Evolutionary conservation across 1,140 invertebrate species (phyloP).

Genomic region (Papilio polyxenes): DNA sequence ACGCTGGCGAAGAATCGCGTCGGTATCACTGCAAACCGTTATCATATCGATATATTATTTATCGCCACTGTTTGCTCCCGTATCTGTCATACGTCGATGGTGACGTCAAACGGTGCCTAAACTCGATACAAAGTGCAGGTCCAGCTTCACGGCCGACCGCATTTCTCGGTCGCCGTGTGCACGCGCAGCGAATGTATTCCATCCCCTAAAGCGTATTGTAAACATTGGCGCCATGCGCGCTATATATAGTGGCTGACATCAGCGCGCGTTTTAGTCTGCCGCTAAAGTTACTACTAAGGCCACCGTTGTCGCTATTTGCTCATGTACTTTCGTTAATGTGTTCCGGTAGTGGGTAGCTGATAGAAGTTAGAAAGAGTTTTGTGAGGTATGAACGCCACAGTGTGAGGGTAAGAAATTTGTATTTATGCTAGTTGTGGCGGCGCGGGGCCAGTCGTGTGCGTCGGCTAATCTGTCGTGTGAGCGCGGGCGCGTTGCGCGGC

Average conservation of each 20-base stretch:
- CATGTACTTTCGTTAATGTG: not conserved
- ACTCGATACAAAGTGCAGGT: conserved; percentile 13
- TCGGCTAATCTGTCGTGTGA: conserved; percentile 63
- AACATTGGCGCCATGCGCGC: conserved; percentile 59
- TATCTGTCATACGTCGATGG: conserved; percentile 63
- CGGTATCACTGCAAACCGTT: conserved; percentile 67
- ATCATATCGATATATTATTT: conserved; percentile 59
- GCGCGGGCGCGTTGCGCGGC: conserved; percentile 39
- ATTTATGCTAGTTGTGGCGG: conserved; percentile 40
- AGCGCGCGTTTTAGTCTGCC: conserved; percentile 54
- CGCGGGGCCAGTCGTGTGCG: not conserved
- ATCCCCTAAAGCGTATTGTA: conserved; percentile 57
- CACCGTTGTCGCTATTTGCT: conserved; percentile 37
- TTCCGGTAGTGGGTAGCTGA: not conserved
- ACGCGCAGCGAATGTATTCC: conserved; percentile 35
- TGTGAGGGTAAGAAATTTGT: conserved; percentile 3
- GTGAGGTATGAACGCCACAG: not conserved
- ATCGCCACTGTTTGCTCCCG: conserved; percentile 72
- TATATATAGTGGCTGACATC: conserved; percentile 67
- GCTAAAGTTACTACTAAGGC: conserved; percentile 56
- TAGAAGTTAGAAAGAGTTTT: not conserved
- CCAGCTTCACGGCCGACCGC: not conserved
- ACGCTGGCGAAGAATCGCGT: conserved; percentile 37
- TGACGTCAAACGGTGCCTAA: conserved; percentile 53
- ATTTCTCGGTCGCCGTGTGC: conserved; percentile 21